Percentiles rank a stretch among this genome's conserved stretches.
These are phyloP conservation scores for Alviniconcha strummeri DNA, from an alignment of 2,888 invertebrate genomes.

Conservation along the genomic window DNA sequence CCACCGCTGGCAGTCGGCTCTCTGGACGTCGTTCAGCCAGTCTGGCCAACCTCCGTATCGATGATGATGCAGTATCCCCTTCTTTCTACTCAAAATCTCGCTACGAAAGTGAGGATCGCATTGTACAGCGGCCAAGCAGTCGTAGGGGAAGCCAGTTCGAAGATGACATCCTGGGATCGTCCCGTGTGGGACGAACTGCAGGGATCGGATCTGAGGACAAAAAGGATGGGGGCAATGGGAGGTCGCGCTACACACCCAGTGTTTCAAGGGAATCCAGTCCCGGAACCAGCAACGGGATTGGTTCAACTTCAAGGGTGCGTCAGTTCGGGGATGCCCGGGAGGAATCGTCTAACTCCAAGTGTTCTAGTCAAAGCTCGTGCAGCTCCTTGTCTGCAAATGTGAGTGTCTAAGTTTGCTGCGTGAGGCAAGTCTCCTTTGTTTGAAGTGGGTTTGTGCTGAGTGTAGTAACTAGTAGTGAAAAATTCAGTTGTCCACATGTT, in stretches of 20 bases:
- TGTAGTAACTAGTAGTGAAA: too few relatives aligned
- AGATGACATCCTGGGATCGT: conserved; percentile 18
- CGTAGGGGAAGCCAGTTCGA: conserved; percentile 41
- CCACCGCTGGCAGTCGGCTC: not conserved
- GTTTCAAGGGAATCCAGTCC: conserved; percentile 40
- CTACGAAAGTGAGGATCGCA: conserved; percentile 35
- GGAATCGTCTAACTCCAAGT: conserved; percentile 39
- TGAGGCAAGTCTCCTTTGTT: too few relatives aligned
- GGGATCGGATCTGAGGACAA: conserved; percentile 14
- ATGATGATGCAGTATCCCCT: conserved; percentile 43
- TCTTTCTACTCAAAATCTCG: not conserved
- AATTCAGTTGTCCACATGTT: not conserved
- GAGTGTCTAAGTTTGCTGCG: conserved; percentile 29
- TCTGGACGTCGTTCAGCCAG: conserved; percentile 48
- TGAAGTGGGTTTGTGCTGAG: too few relatives aligned
- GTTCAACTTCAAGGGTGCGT: not conserved
- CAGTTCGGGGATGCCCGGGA: conserved; percentile 4
- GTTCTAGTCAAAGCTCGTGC: conserved; percentile 52
- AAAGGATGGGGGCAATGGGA: conserved; percentile 11
- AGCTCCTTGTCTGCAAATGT: conserved; percentile 51
- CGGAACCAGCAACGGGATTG: conserved; percentile 24
- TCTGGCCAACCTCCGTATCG: conserved; percentile 43
- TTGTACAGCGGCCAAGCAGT: conserved; percentile 39
- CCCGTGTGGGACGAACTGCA: not conserved
- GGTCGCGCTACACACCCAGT: conserved; percentile 40